phyloP scores from a whole-genome alignment of 2,888 invertebrate species.

The Cinara cedri region DNA sequence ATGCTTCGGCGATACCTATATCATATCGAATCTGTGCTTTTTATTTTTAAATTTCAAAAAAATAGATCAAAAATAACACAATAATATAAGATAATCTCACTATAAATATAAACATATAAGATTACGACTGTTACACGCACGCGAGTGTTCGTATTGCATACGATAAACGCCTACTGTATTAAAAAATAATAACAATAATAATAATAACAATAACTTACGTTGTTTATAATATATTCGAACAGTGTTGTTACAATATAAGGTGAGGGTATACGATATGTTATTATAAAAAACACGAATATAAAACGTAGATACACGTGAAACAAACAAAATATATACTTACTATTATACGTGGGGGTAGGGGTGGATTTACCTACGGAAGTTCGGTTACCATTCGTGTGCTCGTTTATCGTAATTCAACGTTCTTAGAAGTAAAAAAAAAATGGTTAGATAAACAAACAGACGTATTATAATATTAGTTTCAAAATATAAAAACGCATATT shows the following conservation, averaged over 20 bases:
- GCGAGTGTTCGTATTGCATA: slow-evolving; percentile 28
- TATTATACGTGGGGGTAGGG: background rate
- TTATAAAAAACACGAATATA: slow-evolving; percentile 22
- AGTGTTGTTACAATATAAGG: background rate
- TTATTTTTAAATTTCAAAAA: too few species aligned
- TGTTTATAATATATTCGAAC: background rate
- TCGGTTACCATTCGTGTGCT: background rate
- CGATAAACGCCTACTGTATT: slow-evolving; percentile 7
- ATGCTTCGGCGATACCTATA: too few species aligned
- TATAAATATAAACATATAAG: background rate
- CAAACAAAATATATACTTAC: background rate
- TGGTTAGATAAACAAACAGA: too few species aligned
- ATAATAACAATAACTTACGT: background rate
- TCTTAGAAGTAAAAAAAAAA: too few species aligned
- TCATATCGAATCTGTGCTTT: too few species aligned
- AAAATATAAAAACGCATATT: too few species aligned
- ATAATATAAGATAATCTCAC: background rate
- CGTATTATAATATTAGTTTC: too few species aligned
- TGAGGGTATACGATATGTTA: slow-evolving; percentile 6
- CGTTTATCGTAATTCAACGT: too few species aligned
- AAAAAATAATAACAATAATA: slow-evolving; percentile 15
- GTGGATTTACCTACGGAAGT: too few species aligned
- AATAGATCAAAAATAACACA: background rate
- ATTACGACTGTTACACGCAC: slow-evolving; percentile 27
- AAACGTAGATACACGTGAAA: background rate